Conservation (phyloP, 2,113 vertebrate genomes). For the Steatornis caripensis region DNA sequence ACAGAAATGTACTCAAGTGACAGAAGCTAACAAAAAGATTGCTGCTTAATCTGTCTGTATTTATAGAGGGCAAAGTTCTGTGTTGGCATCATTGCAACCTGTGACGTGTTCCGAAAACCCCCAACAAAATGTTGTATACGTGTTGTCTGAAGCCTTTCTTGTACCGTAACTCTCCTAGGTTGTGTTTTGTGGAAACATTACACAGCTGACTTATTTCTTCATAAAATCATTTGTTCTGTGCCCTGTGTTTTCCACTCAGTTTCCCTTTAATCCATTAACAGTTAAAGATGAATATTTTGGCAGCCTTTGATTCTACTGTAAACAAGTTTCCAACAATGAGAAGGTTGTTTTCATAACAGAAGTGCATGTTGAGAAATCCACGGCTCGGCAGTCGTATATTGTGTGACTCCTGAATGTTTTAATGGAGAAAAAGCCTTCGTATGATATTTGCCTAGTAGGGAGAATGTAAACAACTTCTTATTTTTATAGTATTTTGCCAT, state of each 20-base stretch:
- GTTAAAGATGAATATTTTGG: background rate
- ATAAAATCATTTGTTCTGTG: background rate
- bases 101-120: background rate
- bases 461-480: background rate
- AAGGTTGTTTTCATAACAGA: slow-evolving; percentile 62
- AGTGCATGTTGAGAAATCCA: background rate
- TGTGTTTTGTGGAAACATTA: slow-evolving; percentile 41
- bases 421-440: background rate
- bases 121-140: fast-evolving
- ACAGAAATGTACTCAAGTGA: fast-evolving
- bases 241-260: background rate
- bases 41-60: background rate
- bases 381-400: background rate
- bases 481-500: background rate
- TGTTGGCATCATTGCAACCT: fast-evolving
- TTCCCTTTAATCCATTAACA: background rate
- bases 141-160: background rate
- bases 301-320: slow-evolving; percentile 15
- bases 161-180: background rate
- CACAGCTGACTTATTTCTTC: background rate
- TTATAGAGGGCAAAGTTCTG: background rate
- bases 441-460: background rate
- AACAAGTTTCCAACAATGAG: slow-evolving; percentile 29
- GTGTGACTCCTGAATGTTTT: background rate
- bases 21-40: background rate